Evolutionary conservation across 2,797 vertebrate genomes (phyloP).

Genomic region (Glossophaga mutica): DNA sequence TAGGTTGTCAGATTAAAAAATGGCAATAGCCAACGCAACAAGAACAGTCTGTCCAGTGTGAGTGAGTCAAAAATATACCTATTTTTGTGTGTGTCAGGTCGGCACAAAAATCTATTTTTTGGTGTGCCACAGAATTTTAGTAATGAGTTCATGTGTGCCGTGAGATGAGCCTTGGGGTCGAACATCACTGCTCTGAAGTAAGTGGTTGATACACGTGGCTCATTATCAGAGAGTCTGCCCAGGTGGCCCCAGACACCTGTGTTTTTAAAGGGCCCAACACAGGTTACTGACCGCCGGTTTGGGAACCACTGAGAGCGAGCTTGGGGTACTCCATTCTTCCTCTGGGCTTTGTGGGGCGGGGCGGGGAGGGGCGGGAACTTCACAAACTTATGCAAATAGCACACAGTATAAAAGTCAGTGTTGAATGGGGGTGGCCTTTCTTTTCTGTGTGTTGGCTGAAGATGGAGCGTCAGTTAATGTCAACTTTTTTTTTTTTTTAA

Average conservation of each 20-base stretch:
- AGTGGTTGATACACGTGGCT: rapidly evolving
- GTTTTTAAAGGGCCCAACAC: not conserved
- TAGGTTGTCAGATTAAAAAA: not conserved
- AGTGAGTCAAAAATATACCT: no score
- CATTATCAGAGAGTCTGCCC: not conserved
- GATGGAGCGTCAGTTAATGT: not conserved
- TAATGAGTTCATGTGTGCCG: not conserved
- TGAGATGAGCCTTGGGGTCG: no score
- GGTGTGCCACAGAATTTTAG: not conserved
- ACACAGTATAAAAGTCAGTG: rapidly evolving
- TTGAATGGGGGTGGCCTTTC: not conserved
- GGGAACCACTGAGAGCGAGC: not conserved
- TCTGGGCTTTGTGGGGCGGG: not conserved
- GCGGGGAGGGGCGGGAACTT: not conserved
- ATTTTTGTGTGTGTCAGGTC: not conserved
- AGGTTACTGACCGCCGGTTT: not conserved
- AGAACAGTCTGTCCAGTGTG: not conserved
- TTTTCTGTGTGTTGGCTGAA: not conserved
- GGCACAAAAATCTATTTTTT: not conserved
- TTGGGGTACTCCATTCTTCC: not conserved
- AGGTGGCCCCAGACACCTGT: not conserved
- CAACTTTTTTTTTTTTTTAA: not conserved
- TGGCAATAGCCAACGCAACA: not conserved
- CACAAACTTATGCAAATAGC: not conserved
- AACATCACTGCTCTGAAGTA: not conserved